Conservation (phyloP, 2,888 invertebrate genomes). For the Ommatoiulus sabulosus region DNA sequence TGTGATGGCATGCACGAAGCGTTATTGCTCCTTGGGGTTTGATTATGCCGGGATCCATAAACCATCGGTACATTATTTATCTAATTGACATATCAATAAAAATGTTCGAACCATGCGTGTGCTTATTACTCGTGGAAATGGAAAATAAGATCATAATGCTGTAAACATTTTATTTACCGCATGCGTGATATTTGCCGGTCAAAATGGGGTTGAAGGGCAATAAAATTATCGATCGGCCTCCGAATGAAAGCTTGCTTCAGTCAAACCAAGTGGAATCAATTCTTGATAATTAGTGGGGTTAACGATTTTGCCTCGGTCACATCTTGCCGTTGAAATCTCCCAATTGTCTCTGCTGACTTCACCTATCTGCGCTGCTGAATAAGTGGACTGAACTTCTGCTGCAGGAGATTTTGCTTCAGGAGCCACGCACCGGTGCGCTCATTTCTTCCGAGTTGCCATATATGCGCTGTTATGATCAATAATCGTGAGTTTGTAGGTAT, state of each 20-base stretch:
- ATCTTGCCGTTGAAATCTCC: not conserved
- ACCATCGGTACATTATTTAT: not conserved
- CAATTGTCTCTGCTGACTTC: not conserved
- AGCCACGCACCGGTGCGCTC: not conserved
- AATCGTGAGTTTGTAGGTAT: constrained; percentile 19
- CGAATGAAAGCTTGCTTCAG: not conserved
- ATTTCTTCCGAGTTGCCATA: not conserved
- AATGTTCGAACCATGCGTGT: not conserved
- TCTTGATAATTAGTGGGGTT: not conserved
- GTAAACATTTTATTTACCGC: constrained; percentile 34
- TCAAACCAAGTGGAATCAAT: not conserved
- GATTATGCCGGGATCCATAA: not conserved
- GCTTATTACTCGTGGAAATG: not conserved
- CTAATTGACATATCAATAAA: constrained; percentile 23
- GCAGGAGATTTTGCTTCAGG: not conserved
- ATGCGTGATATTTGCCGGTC: constrained; percentile 3
- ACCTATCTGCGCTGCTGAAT: too few relatives aligned
- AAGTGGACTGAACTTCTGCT: too few relatives aligned
- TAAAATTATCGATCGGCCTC: not conserved
- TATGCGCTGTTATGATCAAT: not conserved
- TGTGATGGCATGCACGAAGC: not conserved
- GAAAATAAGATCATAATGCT: not conserved
- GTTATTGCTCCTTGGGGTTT: constrained; percentile 24
- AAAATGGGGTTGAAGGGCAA: not conserved
- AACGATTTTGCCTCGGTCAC: not conserved